Evolutionary conservation across 2,888 invertebrate genomes (phyloP).

Genomic region (Calameuta pallipes): DNA sequence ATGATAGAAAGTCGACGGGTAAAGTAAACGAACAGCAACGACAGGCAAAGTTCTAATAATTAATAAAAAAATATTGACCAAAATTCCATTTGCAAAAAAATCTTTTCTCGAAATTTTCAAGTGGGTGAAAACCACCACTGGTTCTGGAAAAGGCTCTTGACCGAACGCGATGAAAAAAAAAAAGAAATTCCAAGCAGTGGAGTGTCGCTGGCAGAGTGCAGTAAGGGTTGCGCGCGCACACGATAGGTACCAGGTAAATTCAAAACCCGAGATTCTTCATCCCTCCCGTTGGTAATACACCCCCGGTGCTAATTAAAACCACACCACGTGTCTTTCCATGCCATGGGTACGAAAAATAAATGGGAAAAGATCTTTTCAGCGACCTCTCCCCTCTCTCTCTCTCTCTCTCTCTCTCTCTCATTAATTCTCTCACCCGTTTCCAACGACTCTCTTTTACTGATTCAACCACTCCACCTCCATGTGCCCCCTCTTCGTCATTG

Average conservation of each 20-base stretch:
- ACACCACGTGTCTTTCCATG: slow-evolving; percentile 59
- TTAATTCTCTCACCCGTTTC: background rate
- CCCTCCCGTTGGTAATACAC: slow-evolving; percentile 37
- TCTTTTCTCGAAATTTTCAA: background rate
- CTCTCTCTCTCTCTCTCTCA: slow-evolving; percentile 17
- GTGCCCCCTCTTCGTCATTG: background rate
- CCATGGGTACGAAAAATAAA: slow-evolving; percentile 56
- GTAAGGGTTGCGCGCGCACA: background rate
- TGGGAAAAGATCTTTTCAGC: slow-evolving; percentile 59
- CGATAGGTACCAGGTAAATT: slow-evolving; percentile 35
- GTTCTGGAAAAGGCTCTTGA: background rate
- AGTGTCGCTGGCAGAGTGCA: background rate
- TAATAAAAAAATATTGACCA: background rate
- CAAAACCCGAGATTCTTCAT: slow-evolving; percentile 48
- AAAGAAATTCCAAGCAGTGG: background rate
- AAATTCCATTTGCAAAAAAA: background rate
- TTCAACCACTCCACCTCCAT: background rate
- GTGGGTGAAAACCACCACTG: background rate
- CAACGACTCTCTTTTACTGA: background rate
- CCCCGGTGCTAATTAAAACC: slow-evolving; percentile 56
- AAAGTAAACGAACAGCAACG: background rate
- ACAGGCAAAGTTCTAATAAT: background rate
- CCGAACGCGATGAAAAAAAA: background rate
- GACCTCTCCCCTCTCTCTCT: slow-evolving; percentile 16
- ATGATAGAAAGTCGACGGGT: background rate